Evolutionary conservation across 2,113 vertebrate genomes (phyloP), one percentile per base, ranked within the genome.

Genomic region (Festucalex cinctus): DNA sequence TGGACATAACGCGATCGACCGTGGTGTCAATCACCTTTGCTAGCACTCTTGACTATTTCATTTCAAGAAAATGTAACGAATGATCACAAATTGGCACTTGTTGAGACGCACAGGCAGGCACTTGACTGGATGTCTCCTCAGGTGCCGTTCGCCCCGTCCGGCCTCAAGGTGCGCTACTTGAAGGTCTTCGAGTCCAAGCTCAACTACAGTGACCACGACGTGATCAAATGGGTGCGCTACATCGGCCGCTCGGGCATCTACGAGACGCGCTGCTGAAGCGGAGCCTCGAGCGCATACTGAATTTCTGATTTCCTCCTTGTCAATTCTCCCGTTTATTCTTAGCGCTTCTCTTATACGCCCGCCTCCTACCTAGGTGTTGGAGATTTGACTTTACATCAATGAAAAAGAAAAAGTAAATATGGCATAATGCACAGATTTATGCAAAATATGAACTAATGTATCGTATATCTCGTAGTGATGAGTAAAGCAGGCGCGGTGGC

Each of bases 211-310:
- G 97, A 99, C 91, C 97, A 99, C 0, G 97, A 99, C 22, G 97
- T 99, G 87, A 98, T 99, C 81, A 99, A 99, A 96, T 99, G 97
- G 97, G 97, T 99, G 85, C 95, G 96, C 78, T 99, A 99, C 93
- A 99, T 99, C 12, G 97, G 97, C 75, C 93, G 97, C 82, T 99
- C 97, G 0, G 97, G 97, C 82, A 98, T 99, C 92, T 99, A 99
- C 10, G 97, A 99, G 92, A 99, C 97, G 2, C 95, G 97, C 87
- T 99, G 97, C 93, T 98, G 95, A 92, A 93, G 85, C 78, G 73
- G 76, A 76, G 68, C 65, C 80, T 69, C 53, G 20, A 66, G 71
- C 77, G 67, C 76, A 71, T 86, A 70, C 69, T 37, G 70, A 61
- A 71, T 81, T 66, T 76, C 65, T 75, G 66, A 67, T 51, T 78